These are phyloP conservation scores for Stegana nigrithorax DNA, from an alignment of 2,888 invertebrate species.

Conservation along the genomic window DNA sequence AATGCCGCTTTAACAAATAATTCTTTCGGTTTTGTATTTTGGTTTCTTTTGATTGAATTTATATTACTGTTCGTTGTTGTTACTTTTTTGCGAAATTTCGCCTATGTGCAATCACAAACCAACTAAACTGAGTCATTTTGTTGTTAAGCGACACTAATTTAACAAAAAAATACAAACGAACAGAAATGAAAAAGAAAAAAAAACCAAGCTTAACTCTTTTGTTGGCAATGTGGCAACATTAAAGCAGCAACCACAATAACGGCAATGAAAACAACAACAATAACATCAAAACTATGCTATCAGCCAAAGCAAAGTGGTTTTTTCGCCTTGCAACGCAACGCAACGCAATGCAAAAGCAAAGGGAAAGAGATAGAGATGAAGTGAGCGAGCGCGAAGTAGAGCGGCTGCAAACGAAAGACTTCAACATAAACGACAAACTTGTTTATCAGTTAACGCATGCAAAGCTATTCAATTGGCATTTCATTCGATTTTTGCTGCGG, in stretches of 20 bases:
- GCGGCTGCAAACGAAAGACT: conserved; percentile 8
- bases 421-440: conserved; percentile 12
- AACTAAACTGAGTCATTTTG: not conserved
- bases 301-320: too few species aligned
- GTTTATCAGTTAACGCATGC: not conserved
- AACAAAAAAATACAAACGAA: not conserved
- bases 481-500: not conserved
- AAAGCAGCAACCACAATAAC: too few species aligned
- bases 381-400: not conserved
- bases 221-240: conserved; percentile 1
- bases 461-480: not conserved
- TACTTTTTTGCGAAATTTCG: conserved; percentile 1
- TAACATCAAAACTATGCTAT: conserved; percentile 1
- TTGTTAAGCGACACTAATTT: not conserved
- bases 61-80: not conserved
- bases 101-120: not conserved
- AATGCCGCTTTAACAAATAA: not conserved
- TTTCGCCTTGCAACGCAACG: not conserved
- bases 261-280: too few species aligned
- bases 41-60: not conserved
- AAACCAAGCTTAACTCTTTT: not conserved
- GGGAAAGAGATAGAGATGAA: not conserved
- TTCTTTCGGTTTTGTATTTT: not conserved
- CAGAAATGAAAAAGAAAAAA: not conserved
- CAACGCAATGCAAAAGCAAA: not conserved